Percentiles rank a stretch among this genome's conserved stretches.
phyloP scores from a whole-genome alignment of 1,140 invertebrate genomes.

The Aphidius ervi region DNA sequence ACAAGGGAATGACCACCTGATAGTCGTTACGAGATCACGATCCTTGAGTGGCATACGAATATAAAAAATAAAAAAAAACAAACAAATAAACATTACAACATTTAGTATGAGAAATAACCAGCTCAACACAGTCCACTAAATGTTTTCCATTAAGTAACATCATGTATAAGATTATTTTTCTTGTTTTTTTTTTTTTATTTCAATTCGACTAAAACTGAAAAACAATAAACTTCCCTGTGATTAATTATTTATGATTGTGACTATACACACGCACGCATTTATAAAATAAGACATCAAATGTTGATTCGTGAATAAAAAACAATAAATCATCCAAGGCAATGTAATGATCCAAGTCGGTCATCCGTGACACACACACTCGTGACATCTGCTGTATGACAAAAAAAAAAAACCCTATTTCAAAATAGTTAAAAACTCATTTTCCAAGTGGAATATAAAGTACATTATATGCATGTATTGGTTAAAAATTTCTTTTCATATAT shows the following conservation, averaged over 20 bases:
- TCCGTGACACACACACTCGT: no score
- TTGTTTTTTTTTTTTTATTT: background rate
- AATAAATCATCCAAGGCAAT: no score
- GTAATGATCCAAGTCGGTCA: no score
- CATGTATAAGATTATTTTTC: slow-evolving; percentile 1
- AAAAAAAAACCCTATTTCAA: background rate
- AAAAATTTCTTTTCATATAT: slow-evolving; percentile 1
- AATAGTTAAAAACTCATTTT: slow-evolving; percentile 24
- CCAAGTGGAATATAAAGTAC: slow-evolving; percentile 7
- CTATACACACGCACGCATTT: no score
- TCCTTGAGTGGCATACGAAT: background rate
- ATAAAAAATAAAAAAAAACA: background rate
- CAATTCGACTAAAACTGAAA: no score
- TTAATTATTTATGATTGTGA: no score
- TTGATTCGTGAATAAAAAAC: no score
- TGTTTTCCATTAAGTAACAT: slow-evolving; percentile 7
- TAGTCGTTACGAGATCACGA: slow-evolving; percentile 17
- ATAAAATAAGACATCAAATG: no score
- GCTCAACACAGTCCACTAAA: slow-evolving; percentile 3
- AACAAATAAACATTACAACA: background rate
- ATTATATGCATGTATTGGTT: background rate
- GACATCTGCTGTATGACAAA: no score
- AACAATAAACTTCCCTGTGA: no score
- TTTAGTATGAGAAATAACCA: slow-evolving; percentile 16
- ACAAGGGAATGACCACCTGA: slow-evolving; percentile 16